Evolutionary conservation across 2,888 invertebrate species (phyloP).

Genomic region (Heptascelio sp.): DNA sequence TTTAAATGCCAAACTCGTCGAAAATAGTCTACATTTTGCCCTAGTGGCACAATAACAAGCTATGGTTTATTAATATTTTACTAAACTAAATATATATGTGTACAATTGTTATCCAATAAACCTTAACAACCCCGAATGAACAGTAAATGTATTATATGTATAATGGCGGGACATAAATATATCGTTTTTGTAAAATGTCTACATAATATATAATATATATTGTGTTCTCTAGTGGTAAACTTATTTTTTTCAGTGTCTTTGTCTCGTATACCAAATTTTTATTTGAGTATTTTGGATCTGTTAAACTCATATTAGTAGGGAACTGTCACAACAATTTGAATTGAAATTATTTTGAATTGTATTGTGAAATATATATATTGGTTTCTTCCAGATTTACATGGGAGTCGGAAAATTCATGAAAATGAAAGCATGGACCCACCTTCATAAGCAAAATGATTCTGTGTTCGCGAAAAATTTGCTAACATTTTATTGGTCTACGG

Average conservation of each 20-base stretch:
- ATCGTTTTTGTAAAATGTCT: neutral
- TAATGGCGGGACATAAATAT: neutral
- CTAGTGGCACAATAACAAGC: too few relatives aligned
- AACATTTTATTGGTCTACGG: conserved; percentile 11
- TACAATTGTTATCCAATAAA: too few relatives aligned
- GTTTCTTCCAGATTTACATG: neutral
- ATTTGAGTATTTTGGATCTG: neutral
- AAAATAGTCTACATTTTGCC: too few relatives aligned
- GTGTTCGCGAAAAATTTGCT: conserved; percentile 5
- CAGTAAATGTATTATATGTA: neutral
- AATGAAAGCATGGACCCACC: neutral
- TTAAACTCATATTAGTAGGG: neutral
- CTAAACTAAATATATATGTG: too few relatives aligned
- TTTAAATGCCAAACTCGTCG: too few relatives aligned
- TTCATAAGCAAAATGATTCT: neutral
- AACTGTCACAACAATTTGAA: neutral
- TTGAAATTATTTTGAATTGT: neutral
- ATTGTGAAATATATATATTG: neutral
- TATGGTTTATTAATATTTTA: too few relatives aligned
- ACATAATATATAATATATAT: neutral
- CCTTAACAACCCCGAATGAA: too few relatives aligned
- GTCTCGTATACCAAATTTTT: neutral
- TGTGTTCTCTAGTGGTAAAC: neutral
- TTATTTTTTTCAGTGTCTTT: neutral
- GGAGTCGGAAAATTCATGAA: neutral